phyloP scores from a whole-genome alignment of 2,113 vertebrate genomes.

The Ictidomys tridecemlineatus region DNA sequence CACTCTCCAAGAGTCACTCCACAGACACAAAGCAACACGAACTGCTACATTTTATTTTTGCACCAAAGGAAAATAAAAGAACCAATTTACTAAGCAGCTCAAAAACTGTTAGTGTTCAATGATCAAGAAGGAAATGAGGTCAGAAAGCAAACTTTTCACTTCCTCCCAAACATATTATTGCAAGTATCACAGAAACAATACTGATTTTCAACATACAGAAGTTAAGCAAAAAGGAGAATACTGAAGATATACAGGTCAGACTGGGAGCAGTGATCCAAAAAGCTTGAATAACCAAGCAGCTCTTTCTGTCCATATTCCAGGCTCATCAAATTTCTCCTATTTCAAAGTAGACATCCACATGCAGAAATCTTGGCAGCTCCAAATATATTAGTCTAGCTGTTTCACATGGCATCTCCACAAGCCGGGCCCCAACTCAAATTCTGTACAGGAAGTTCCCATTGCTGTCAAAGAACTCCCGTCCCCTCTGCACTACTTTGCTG shows the following conservation, averaged over 20 bases:
- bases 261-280: not conserved
- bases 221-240: not conserved
- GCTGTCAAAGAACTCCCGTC: constrained; percentile 90
- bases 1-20: not conserved
- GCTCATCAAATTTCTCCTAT: not conserved
- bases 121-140: constrained; percentile 32
- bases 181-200: constrained; percentile 16
- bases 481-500: constrained; percentile 84
- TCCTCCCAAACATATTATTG: not conserved
- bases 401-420: not conserved
- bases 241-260: not conserved
- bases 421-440: constrained; percentile 82
- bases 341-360: not conserved
- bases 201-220: not conserved
- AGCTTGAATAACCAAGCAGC: not conserved
- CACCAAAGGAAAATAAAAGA: constrained; percentile 31
- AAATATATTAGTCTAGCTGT: not conserved
- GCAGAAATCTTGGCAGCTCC: not conserved
- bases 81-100: not conserved
- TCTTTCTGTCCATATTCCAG: not conserved
- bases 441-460: constrained; percentile 92
- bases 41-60: constrained; percentile 54
- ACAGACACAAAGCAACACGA: not conserved
- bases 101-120: constrained; percentile 5
- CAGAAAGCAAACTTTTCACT: not conserved